These are phyloP conservation scores for Melanotus villosus DNA, from an alignment of 2,888 invertebrate species.

Conservation along the genomic window DNA sequence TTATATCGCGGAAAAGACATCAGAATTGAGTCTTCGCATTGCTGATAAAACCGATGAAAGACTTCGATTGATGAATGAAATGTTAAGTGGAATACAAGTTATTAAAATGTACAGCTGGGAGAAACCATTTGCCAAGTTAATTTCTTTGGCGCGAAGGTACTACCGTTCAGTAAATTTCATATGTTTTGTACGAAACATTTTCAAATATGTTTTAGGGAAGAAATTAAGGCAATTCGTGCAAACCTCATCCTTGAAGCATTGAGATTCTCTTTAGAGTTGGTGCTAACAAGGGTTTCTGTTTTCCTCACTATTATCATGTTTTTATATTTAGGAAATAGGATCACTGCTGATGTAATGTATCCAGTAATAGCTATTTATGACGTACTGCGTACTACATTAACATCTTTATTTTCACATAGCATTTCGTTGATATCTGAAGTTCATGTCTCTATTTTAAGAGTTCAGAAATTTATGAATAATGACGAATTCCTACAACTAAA, in stretches of 20 bases:
- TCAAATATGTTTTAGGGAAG: constrained; percentile 75
- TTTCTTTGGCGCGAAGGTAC: constrained; percentile 82
- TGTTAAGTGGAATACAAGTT: constrained; percentile 88
- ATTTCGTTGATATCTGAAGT: constrained; percentile 87
- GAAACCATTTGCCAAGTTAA: constrained; percentile 82
- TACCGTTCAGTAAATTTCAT: too few relatives aligned
- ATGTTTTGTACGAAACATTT: too few relatives aligned
- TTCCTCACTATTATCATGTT: constrained; percentile 87
- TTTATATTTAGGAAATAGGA: constrained; percentile 78
- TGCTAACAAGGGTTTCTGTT: constrained; percentile 88
- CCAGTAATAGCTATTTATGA: constrained; percentile 93
- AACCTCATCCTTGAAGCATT: constrained; percentile 84
- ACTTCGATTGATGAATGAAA: constrained; percentile 76
- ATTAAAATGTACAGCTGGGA: constrained; percentile 88
- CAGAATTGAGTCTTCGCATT: constrained; percentile 81
- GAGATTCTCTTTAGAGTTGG: constrained; percentile 87
- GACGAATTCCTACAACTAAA: too few relatives aligned
- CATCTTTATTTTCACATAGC: constrained; percentile 92
- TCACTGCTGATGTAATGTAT: constrained; percentile 89
- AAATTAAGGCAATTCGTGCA: constrained; percentile 80
- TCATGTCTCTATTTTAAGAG: constrained; percentile 79
- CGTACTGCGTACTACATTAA: constrained; percentile 89
- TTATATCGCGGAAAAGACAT: constrained; percentile 71
- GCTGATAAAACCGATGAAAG: constrained; percentile 85
- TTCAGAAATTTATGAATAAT: constrained; percentile 78